Evolutionary conservation across 1,140 invertebrate species (phyloP).

Genomic region (Popillia japonica): DNA sequence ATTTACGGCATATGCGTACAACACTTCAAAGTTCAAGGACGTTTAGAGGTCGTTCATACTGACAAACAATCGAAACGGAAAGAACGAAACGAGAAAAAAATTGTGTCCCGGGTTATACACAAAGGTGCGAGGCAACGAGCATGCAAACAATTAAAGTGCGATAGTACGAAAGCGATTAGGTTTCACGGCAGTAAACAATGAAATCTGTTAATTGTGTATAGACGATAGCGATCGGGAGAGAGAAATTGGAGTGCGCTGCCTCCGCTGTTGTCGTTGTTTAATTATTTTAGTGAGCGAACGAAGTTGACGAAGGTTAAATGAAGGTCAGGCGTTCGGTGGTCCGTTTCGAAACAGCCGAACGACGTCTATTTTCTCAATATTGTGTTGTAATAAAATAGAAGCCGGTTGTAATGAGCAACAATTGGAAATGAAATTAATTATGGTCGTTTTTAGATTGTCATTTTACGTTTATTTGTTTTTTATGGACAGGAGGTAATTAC

Average conservation of each 20-base stretch:
- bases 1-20: conserved; percentile 26
- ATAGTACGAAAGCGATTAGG: conserved; percentile 21
- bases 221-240: conserved; percentile 26
- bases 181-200: conserved; percentile 31
- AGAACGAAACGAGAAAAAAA: background rate
- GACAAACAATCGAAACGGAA: conserved; percentile 6
- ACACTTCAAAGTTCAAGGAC: conserved; percentile 19
- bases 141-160: conserved; percentile 29
- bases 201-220: conserved; percentile 34
- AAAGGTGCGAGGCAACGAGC: background rate
- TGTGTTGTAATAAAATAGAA: conserved; percentile 11
- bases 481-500: background rate
- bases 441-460: background rate
- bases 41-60: background rate
- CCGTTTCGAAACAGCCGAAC: background rate
- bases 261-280: conserved; percentile 17
- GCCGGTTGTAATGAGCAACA: background rate
- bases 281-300: conserved; percentile 25
- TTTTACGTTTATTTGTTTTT: background rate
- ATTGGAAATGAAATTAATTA: conserved; percentile 6
- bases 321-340: conserved; percentile 1
- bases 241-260: conserved; percentile 21
- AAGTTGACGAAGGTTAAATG: conserved; percentile 27
- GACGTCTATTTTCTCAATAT: conserved; percentile 2
- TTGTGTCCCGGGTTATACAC: background rate